These are phyloP conservation scores for Achroia grisella DNA, from an alignment of 1,140 invertebrate species.

Conservation along the genomic window DNA sequence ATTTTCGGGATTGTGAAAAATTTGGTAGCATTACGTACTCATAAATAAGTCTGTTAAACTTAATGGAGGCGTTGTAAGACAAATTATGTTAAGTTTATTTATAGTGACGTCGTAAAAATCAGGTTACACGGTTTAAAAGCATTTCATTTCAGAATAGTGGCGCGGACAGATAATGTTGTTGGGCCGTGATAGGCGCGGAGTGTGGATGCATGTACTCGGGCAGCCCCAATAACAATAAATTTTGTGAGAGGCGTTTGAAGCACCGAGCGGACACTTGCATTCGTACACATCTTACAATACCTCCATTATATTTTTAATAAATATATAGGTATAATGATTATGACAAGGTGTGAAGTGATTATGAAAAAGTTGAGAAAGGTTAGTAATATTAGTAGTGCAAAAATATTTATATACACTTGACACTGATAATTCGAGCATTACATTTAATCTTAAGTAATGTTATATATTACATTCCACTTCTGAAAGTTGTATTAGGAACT, in stretches of 20 bases:
- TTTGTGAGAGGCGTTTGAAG: conserved; percentile 63
- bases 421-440: no score
- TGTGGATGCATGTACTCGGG: conserved; percentile 69
- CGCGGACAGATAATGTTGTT: conserved; percentile 60
- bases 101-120: conserved; percentile 18
- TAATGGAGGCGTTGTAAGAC: conserved; percentile 4
- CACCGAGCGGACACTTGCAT: conserved; percentile 33
- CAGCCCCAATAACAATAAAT: conserved; percentile 70
- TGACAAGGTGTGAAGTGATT: neutral
- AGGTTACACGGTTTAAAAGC: conserved; percentile 18
- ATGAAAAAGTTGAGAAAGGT: neutral
- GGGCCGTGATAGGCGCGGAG: conserved; percentile 64
- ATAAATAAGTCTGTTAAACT: conserved; percentile 2
- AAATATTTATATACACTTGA: no score
- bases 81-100: conserved; percentile 16
- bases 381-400: no score
- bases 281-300: conserved; percentile 4
- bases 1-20: no score
- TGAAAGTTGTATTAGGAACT: no score
- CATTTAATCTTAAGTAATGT: no score
- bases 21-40: no score
- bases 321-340: no score
- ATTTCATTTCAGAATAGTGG: conserved; percentile 51
- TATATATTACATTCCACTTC: no score
- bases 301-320: no score